Base-by-base conservation (phyloP, 2,797 vertebrate species). In the Pteronotus mesoamericanus region DNA sequence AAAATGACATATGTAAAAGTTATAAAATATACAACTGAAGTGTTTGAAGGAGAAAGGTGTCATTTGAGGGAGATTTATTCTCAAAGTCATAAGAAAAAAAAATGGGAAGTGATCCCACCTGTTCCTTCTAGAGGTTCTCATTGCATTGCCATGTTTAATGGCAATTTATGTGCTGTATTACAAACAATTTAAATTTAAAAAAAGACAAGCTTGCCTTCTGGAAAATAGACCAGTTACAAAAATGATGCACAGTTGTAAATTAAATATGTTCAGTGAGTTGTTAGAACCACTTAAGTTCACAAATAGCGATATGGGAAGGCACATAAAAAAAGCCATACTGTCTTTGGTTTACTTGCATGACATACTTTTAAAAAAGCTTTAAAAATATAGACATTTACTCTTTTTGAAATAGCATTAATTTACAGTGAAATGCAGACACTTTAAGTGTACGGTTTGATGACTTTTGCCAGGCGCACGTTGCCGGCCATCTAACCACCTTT, bases 1-100 rank as follows among this genome's bases (percentile, higher is more conserved):
- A 97, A 98, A 98, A 98, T 98, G 98, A 98, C 98, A 98, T 98
- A 98, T 98, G 98, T 98, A 98, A 98, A 98, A 98, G 97, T 98
- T 98, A 98, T 97, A 98, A 98, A 98, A 98, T 98, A 98, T 97
- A 98, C 97, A 98, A 96, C 98, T 98, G 97, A 98, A 98, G 96
- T 97, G 91, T 98, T 97, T 98, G 98, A 98, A 98, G 97, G 97
- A 98, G 98, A 98, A 98, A 98, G 98, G 98, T 98, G 98, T 98
- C 98, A 98, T 98, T 98, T 97, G 94, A 89, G 97, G 96, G 93
- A 98, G 98, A 98, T 98, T 97, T 96, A 95, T 96, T 97, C 98
- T 85, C 74, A 98, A 97, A 96, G 98, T 98, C 97, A 94, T 82
- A 66, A 97, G 96, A 94, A 96, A 98, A 97, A 96, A 98, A 98